A percentile compares a stretch with the other conserved stretches of the same genome.
Conservation (phyloP, 1,140 invertebrate species). For the Panulirus ornatus region DNA sequence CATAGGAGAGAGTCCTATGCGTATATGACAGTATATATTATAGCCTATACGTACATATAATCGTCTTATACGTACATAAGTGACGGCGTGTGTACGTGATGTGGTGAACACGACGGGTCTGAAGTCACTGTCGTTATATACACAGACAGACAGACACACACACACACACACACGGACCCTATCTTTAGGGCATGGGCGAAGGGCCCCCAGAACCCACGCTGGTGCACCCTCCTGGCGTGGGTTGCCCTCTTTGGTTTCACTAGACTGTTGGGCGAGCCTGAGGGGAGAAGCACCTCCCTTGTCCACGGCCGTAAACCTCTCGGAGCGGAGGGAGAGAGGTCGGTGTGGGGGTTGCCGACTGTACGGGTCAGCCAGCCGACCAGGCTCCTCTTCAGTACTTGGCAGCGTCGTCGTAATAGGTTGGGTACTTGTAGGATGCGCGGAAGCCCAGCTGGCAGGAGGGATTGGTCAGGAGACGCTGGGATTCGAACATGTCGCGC, state of each 20-base stretch:
- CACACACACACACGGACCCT: background rate
- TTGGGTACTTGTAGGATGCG: constrained; percentile 74
- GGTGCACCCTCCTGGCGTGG: background rate
- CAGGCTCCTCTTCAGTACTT: constrained; percentile 64
- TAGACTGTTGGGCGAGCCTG: constrained; percentile 5
- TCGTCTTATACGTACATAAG: constrained; percentile 70
- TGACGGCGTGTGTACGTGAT: constrained; percentile 57
- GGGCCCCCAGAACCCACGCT: background rate
- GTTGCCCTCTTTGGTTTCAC: constrained; percentile 69
- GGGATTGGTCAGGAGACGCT: constrained; percentile 74
- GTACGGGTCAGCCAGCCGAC: background rate
- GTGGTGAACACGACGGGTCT: constrained; percentile 22
- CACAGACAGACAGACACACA: background rate
- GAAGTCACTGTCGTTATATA: constrained; percentile 12
- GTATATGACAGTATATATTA: constrained; percentile 48
- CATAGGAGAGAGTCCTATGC: constrained; percentile 62
- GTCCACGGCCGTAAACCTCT: background rate
- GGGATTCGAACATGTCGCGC: constrained; percentile 75
- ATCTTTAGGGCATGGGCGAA: constrained; percentile 17
- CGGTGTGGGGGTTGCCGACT: background rate
- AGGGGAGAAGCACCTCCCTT: background rate
- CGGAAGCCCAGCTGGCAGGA: constrained; percentile 75
- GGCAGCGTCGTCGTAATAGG: constrained; percentile 73
- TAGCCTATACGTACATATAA: background rate
- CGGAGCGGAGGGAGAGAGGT: background rate